Evolutionary conservation across 2,797 vertebrate genomes (phyloP), one percentile per base, ranked within the genome.

Genomic region (Pelobates cultripes): DNA sequence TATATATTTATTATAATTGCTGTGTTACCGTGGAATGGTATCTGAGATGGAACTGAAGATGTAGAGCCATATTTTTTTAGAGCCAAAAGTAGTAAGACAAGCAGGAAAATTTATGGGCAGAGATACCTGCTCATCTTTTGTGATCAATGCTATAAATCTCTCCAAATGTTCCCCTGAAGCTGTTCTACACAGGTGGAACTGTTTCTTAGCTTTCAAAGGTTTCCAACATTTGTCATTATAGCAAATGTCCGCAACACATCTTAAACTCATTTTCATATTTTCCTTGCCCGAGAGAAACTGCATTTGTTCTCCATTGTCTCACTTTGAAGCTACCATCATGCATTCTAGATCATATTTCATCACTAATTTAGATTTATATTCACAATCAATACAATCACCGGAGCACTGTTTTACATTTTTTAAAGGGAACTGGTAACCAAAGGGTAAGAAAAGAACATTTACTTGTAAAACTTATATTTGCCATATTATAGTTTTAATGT

Each of bases 51-150:
- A 40, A 53, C 42, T 81, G 73, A 75, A 43, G 10, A 66, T 53
- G 15, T 66, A 45, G 15, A 82, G 60, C 55, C 41, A 67, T 74
- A 77, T 75, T 72, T 82, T 60, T 40, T 47, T 60, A 67, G 45
- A 77, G 67, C 53, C 61, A 76, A 76, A 63, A 75, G 66, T 64
- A 81, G 70, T 81, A 75, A 70, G 13, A 64, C 44, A 71, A 60
- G 42, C 61, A 45, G 61, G 53, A 43, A 81, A 77, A 82, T 82
- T 40, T 73, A 82, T 77, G 47, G 75, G 60, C 28, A 66, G 44
- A 67, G 43, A 61, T 76, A 82, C 69, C 51, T 77, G 75, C 61
- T 82, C 69, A 73, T 82, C 74, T 77, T 73, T 82, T 82, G 75
- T 82, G 44, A 77, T 55, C 43, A 44, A 45, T n/a, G 53, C 68